Base-by-base conservation (phyloP, 1,140 invertebrate species). In the Drosophila saltans region DNA sequence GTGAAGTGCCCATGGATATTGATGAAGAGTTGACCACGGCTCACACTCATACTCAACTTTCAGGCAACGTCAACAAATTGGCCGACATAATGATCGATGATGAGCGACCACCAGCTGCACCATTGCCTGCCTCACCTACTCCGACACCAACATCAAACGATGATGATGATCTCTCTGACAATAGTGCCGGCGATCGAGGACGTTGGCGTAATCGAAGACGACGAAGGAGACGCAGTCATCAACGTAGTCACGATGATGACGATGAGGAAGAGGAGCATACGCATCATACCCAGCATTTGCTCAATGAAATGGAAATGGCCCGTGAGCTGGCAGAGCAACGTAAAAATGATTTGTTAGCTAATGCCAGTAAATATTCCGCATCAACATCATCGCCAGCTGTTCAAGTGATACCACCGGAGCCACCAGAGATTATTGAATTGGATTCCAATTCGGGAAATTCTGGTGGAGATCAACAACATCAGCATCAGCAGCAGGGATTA, bases 361-460 rank as follows among this genome's bases (percentile, higher is more conserved):
- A 88, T 66, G 86, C 90, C 11, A 90, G 90, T 62, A 91, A 80
- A 58, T 86, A 85, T 10, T 91, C 91, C 0, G 84, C 84, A 5
- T 89, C 90, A 5, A 89, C 90, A 24, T 91, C 90, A 2, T 91
- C 90, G 28, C 90, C 90, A 36, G 90, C 90, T 2, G 90, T 91
- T 0, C 81, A 83, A 3, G 73, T 91, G 4, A 89, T 91, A 59
- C 78, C 90, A 0, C 77, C 90, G 26, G 90, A 91, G 28, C 90
- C 90, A 6, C 88, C 91, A 24, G 91, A 91, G 67, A 91, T 91
- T 5, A 91, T 92, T 9, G 91, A 92, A 72, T 69, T 92, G 26
- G 91, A 92, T 69, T 91, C 91, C 1, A 91, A 91, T 56, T 91
- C 90, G 2, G 74, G 63, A 3, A 91, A 91, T 64, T 91, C 89